Percentiles rank a stretch among this genome's conserved stretches.
phyloP scores from a whole-genome alignment of 2,888 invertebrate genomes.

The Mellilla xanthometata region DNA sequence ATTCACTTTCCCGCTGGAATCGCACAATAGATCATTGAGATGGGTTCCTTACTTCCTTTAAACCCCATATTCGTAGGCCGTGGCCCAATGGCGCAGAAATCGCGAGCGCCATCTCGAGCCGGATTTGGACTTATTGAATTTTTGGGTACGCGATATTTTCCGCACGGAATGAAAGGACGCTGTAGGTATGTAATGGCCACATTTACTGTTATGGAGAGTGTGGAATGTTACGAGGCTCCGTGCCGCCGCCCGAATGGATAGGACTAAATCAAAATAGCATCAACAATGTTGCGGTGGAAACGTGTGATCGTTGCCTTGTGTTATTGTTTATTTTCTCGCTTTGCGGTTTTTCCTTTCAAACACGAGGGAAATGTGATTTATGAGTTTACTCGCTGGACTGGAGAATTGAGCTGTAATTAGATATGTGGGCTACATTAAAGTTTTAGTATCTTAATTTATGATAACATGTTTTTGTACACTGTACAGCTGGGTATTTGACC shows the following conservation, averaged over 20 bases:
- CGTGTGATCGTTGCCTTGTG: neutral
- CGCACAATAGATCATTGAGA: constrained; percentile 57
- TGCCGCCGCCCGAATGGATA: constrained; percentile 14
- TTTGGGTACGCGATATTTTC: constrained; percentile 48
- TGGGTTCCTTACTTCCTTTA: constrained; percentile 35
- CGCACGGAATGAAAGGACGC: constrained; percentile 39
- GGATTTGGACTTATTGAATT: constrained; percentile 56
- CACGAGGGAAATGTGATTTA: neutral
- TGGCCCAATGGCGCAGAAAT: constrained; percentile 60
- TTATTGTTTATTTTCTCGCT: neutral
- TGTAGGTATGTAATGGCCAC: constrained; percentile 43
- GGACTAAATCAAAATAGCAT: constrained; percentile 11
- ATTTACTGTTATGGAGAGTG: constrained; percentile 26
- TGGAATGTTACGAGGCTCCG: constrained; percentile 16
- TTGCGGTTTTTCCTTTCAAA: neutral
- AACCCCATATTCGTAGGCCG: constrained; percentile 42
- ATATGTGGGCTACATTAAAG: too few relatives aligned
- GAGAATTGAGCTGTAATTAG: too few relatives aligned
- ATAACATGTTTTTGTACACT: too few relatives aligned
- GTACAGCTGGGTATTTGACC: too few relatives aligned
- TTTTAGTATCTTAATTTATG: too few relatives aligned
- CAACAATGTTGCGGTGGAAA: neutral
- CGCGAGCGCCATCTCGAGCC: constrained; percentile 44
- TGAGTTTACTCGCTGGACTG: too few relatives aligned
- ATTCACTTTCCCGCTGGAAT: constrained; percentile 53